A percentile compares a stretch with the other conserved stretches of the same genome.
phyloP scores from a whole-genome alignment of 2,888 invertebrate genomes.

The Piscicola geometra region DNA sequence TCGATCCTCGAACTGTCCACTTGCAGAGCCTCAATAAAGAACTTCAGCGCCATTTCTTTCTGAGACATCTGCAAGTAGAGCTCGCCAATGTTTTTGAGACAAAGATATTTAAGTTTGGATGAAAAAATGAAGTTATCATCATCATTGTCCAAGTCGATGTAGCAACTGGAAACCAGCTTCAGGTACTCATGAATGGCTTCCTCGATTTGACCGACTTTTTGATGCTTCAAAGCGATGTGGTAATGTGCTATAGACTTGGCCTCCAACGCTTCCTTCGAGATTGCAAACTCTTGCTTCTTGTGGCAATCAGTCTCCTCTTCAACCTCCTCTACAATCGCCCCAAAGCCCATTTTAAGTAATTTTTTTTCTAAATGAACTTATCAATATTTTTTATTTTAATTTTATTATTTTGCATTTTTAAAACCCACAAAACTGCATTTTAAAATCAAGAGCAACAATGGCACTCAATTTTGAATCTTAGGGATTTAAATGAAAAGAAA shows the following conservation, averaged over 20 bases:
- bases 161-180: constrained; percentile 8
- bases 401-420: too few relatives aligned
- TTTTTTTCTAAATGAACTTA: neutral
- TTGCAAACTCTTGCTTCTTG: constrained; percentile 52
- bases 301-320: neutral
- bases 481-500: too few relatives aligned
- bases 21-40: constrained; percentile 12
- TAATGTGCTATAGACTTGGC: constrained; percentile 76
- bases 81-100: constrained; percentile 7
- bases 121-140: constrained; percentile 4
- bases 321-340: neutral
- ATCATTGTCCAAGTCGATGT: neutral
- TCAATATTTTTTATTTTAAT: too few relatives aligned
- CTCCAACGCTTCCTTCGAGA: constrained; percentile 58
- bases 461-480: too few relatives aligned
- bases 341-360: neutral
- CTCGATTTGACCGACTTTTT: constrained; percentile 64
- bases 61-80: neutral
- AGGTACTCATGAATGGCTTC: constrained; percentile 62
- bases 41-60: constrained; percentile 6
- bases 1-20: neutral
- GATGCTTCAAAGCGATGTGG: constrained; percentile 69
- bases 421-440: too few relatives aligned
- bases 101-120: constrained; percentile 6
- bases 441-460: too few relatives aligned